Conservation (phyloP, 2,113 vertebrate genomes). For the Bombycilla garrulus region DNA sequence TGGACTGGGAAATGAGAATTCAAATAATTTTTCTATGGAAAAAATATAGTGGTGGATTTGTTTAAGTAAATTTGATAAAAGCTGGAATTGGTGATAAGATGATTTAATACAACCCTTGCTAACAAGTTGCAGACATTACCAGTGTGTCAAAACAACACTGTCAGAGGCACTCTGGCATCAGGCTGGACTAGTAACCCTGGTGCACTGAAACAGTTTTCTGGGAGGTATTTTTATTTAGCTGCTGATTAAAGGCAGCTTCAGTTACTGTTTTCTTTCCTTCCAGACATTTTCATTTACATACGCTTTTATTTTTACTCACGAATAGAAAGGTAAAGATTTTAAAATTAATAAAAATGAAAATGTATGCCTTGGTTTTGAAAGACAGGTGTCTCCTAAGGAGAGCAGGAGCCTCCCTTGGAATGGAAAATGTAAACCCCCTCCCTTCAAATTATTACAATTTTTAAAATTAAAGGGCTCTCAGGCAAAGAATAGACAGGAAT, state of each 20-base stretch:
- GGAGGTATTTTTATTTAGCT: conserved; percentile 6
- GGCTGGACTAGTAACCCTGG: conserved; percentile 26
- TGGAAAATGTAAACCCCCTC: too few relatives aligned
- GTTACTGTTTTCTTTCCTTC: neutral
- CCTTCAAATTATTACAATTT: too few relatives aligned
- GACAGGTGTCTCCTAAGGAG: too few relatives aligned
- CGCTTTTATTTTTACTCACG: neutral
- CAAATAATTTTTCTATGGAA: neutral
- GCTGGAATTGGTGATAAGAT: conserved; percentile 1
- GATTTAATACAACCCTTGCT: conserved; percentile 47
- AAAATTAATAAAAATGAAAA: neutral
- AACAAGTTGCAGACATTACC: conserved; percentile 59
- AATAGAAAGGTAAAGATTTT: neutral
- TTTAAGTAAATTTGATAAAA: conserved; percentile 39
- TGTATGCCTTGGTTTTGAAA: too few relatives aligned
- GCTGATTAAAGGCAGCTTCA: neutral
- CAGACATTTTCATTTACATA: neutral
- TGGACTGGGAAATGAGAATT: neutral
- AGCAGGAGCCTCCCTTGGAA: too few relatives aligned
- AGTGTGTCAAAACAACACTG: conserved; percentile 20
- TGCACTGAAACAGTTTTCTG: neutral
- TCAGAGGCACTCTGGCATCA: neutral
- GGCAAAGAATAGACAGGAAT: too few relatives aligned
- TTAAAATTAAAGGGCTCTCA: too few relatives aligned
- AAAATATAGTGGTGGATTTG: neutral